Base-by-base conservation (phyloP, 2,113 vertebrate species). In the Heterochromis multidens region DNA sequence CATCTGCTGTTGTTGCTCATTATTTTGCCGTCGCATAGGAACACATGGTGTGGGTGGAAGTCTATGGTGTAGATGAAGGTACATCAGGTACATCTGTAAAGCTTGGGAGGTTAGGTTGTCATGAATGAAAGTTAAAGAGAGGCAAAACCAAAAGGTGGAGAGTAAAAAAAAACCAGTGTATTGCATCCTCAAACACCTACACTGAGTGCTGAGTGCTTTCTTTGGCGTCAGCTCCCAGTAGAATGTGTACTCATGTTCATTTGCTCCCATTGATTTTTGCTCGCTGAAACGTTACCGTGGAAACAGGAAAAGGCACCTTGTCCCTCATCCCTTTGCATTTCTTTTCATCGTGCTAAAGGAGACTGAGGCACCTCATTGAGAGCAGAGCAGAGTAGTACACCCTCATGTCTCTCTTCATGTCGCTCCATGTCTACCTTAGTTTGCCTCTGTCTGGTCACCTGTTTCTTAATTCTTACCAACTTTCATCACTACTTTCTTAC, bases 281-380 rank as follows among this genome's bases (percentile, higher is more conserved):
- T 56, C 58, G 16, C 40, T 86, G 87, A 88, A 61, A 65, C 9
- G 93, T 94, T 93, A 43, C 90, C 70, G n/a, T 94, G 90, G 93
- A 86, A 92, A 94, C 91, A 2, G 52, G 79, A 80, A 63, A 78
- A 40, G 13, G 72, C 29, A 46, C 63, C 83, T 62, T 62, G 40
- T 58, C 72, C 56, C 84, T 59, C 37, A 3, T 25, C 70, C 21
- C 49, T 43, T 61, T 74, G 33, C 40, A 13, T 60, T 35, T 90
- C 87, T 92, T 57, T 91, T 89, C 56, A 79, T 74, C 6, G 27
- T 54, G 0, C 27, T 74, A 14, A 74, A n/a, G 46, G 70, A 81
- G 79, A 29, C 80, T 63, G 25, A 25, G 83, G 27, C 8, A n/a
- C 57, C 80, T 87, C 77, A 80, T 52, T 83, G 61, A 85, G 83